Evolutionary conservation across 2,113 vertebrate genomes (phyloP).

Genomic region (Neotragus moschatus): DNA sequence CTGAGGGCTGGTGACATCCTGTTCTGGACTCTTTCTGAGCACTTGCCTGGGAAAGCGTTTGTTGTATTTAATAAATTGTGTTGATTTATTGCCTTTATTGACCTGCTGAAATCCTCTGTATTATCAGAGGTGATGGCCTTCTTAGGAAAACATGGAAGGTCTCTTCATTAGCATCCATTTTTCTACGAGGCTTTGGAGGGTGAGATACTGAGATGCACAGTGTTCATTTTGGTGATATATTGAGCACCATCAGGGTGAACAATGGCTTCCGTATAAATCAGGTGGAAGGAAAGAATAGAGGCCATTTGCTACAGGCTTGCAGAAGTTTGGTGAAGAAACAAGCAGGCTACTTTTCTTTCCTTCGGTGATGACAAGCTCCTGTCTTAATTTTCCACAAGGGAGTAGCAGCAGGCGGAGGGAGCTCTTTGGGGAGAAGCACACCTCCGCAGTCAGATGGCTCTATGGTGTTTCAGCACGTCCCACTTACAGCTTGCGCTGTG

Average conservation of each 20-base stretch:
- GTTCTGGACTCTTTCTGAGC: constrained; percentile 29
- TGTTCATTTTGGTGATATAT: constrained; percentile 72
- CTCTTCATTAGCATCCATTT: constrained; percentile 80
- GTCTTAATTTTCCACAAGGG: constrained; percentile 39
- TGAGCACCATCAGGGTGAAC: constrained; percentile 76
- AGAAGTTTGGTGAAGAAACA: constrained; percentile 56
- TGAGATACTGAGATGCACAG: constrained; percentile 66
- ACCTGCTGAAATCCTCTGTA: constrained; percentile 58
- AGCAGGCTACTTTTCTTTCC: constrained; percentile 46
- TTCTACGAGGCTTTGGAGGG: constrained; percentile 74
- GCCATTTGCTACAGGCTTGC: constrained; percentile 66
- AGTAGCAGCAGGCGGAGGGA: not conserved
- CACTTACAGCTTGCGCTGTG: not conserved
- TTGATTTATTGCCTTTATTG: constrained; percentile 76
- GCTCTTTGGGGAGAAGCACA: not conserved
- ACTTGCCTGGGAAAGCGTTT: constrained; percentile 16
- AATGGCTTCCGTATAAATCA: constrained; percentile 79
- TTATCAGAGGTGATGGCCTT: constrained; percentile 73
- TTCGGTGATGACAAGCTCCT: constrained; percentile 15
- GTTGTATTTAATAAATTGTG: constrained; percentile 72
- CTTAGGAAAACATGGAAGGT: constrained; percentile 52
- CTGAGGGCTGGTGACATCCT: not conserved
- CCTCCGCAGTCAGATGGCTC: not conserved
- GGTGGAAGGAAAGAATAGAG: constrained; percentile 70
- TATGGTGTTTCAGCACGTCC: not conserved